Percentiles rank a stretch among this genome's conserved stretches.
Conservation (phyloP, 2,113 vertebrate species). For the Perccottus glenii region DNA sequence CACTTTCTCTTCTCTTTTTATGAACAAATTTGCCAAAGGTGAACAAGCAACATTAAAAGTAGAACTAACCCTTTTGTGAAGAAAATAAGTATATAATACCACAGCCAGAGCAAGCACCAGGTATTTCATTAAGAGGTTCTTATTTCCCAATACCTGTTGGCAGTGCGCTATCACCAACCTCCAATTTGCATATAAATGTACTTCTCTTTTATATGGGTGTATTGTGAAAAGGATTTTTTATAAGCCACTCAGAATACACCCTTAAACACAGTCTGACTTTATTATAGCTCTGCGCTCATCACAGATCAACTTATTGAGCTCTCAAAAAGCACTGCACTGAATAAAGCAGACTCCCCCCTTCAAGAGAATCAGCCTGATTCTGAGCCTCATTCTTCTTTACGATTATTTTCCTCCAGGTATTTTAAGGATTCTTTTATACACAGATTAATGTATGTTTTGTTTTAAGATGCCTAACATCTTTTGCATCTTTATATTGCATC, state of each 20-base stretch:
- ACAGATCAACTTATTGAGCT: constrained; percentile 45
- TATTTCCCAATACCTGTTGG: constrained; percentile 62
- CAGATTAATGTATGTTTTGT: not conserved
- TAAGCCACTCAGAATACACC: constrained; percentile 42
- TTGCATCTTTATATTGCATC: not conserved
- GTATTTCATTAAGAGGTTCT: constrained; percentile 63
- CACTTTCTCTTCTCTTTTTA: constrained; percentile 32
- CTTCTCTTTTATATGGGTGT: constrained; percentile 48
- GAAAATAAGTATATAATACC: constrained; percentile 29
- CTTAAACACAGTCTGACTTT: constrained; percentile 47
- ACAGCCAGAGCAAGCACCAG: constrained; percentile 44
- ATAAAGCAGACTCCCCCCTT: constrained; percentile 10
- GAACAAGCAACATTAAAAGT: constrained; percentile 52
- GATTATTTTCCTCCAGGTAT: not conserved
- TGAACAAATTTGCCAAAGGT: constrained; percentile 56
- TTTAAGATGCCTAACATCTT: not conserved
- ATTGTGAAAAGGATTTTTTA: constrained; percentile 59
- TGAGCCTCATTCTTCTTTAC: constrained; percentile 4
- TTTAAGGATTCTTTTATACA: not conserved
- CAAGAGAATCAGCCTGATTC: constrained; percentile 11
- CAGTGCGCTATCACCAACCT: constrained; percentile 31
- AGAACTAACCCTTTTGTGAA: constrained; percentile 43
- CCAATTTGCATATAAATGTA: constrained; percentile 67
- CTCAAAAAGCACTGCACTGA: constrained; percentile 25
- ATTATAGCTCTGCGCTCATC: constrained; percentile 54